phyloP scores from a whole-genome alignment of 64 coral and sea anemone species.

The Hydrozoanthus tunicans region DNA sequence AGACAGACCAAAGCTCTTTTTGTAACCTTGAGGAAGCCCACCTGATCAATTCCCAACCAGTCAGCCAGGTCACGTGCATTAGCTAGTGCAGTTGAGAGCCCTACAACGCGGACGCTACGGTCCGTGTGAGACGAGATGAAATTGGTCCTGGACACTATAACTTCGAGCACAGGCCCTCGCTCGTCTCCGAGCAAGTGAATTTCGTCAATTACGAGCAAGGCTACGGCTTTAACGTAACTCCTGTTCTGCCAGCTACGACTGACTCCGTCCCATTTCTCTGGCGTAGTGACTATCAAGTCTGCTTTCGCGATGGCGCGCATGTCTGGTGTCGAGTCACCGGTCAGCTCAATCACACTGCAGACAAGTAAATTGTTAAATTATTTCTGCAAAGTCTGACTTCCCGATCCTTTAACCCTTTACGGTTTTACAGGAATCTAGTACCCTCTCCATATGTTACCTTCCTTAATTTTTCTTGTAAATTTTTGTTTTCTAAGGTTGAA shows the following conservation, averaged over 20 bases:
- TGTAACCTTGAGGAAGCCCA: neutral
- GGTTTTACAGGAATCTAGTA: no score
- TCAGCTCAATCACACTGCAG: slow-evolving; percentile 89
- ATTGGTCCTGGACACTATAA: slow-evolving; percentile 97
- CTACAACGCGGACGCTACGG: slow-evolving; percentile 80
- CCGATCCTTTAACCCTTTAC: no score
- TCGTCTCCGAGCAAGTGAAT: slow-evolving; percentile 98
- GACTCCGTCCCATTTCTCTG: slow-evolving; percentile 97
- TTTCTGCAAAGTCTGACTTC: neutral
- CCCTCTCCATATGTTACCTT: no score
- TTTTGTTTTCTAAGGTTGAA: no score
- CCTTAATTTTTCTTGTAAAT: no score
- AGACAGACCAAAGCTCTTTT: neutral
- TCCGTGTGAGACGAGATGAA: slow-evolving; percentile 99
- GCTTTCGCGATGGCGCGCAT: slow-evolving; percentile 91
- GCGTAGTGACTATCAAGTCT: slow-evolving; percentile 97
- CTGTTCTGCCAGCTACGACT: slow-evolving; percentile 99
- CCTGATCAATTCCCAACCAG: slow-evolving; percentile 90
- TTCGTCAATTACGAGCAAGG: slow-evolving; percentile 92
- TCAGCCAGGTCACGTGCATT: slow-evolving; percentile 94
- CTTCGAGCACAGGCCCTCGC: slow-evolving; percentile 94
- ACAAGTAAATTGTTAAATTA: neutral
- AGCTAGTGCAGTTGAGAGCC: slow-evolving; percentile 91
- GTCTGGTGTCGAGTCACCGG: slow-evolving; percentile 93
- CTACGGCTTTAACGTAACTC: slow-evolving; percentile 90